A percentile compares a stretch with the other conserved stretches of the same genome.
Evolutionary conservation across 2,797 vertebrate genomes (phyloP).

Genomic region (Coendou prehensilis): DNA sequence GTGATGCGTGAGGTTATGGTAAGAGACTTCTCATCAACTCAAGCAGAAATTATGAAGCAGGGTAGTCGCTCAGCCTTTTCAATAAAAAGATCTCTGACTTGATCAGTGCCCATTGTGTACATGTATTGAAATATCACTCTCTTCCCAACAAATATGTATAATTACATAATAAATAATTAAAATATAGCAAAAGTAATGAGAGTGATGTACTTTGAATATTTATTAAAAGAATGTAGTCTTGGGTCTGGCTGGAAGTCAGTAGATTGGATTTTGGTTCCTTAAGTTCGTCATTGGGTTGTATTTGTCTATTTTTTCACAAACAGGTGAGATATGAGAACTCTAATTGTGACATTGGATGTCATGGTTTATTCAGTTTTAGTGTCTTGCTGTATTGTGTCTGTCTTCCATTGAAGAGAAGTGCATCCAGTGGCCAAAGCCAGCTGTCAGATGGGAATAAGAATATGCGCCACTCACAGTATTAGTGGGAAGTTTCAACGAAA

Average conservation of each 20-base stretch:
- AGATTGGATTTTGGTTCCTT: not conserved
- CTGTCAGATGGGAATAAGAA: not conserved
- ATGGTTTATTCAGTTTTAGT: not conserved
- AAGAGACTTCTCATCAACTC: not conserved
- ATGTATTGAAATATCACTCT: not conserved
- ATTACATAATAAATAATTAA: not conserved
- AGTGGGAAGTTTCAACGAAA: conserved; percentile 11
- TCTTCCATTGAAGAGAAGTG: not conserved
- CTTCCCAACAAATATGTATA: not conserved
- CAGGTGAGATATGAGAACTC: not conserved
- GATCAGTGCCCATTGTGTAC: not conserved
- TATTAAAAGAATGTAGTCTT: not conserved
- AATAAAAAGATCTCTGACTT: not conserved
- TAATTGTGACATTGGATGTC: not conserved
- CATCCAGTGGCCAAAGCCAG: not conserved
- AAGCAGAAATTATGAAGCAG: not conserved
- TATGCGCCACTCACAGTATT: not conserved
- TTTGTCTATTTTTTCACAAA: not conserved
- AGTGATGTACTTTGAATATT: not conserved
- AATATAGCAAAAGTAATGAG: not conserved
- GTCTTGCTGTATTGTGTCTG: not conserved
- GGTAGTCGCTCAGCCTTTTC: not conserved
- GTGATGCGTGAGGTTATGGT: not conserved
- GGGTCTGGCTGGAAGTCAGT: not conserved
- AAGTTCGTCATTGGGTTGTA: not conserved